phyloP scores from a whole-genome alignment of 2,797 vertebrate genomes.

The Takifugu rubripes region DNA sequence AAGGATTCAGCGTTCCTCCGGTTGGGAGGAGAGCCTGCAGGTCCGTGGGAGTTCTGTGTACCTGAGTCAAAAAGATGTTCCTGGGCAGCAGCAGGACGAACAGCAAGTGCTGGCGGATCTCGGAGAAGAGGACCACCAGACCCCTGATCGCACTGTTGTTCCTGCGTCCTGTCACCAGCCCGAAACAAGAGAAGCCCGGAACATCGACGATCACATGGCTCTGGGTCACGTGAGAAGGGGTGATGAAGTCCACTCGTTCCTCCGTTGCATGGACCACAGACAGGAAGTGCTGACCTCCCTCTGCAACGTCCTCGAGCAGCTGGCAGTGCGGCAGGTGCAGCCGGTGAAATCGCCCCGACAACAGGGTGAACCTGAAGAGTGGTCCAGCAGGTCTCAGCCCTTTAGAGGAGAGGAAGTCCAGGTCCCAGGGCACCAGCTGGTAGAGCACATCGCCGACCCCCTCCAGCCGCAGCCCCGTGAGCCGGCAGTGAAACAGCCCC shows the following conservation, averaged over 20 bases:
- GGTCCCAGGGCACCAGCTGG: slow-evolving; percentile 13
- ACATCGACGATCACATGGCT: slow-evolving; percentile 16
- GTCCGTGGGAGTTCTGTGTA: background rate
- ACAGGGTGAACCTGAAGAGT: slow-evolving; percentile 20
- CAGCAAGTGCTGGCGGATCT: background rate
- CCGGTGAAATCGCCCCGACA: slow-evolving; percentile 13
- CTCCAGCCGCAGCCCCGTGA: slow-evolving; percentile 18
- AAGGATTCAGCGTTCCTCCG: no score
- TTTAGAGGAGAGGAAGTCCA: slow-evolving; percentile 18
- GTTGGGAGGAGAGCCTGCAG: background rate
- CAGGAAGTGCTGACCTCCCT: background rate
- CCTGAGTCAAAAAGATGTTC: slow-evolving; percentile 20
- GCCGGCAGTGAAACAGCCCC: slow-evolving; percentile 2
- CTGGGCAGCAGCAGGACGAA: slow-evolving; percentile 26
- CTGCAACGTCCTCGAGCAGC: slow-evolving; percentile 5
- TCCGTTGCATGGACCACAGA: slow-evolving; percentile 19
- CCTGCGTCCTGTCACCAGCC: background rate
- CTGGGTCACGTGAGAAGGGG: slow-evolving; percentile 9
- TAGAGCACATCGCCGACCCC: slow-evolving; percentile 15
- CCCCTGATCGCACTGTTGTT: background rate
- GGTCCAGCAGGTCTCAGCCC: slow-evolving; percentile 19
- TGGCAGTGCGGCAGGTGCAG: slow-evolving; percentile 27
- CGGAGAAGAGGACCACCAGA: slow-evolving; percentile 21
- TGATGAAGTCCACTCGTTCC: slow-evolving; percentile 14
- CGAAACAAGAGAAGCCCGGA: slow-evolving; percentile 25